Evolutionary conservation across 2,888 invertebrate genomes (phyloP), one percentile per base, ranked within the genome.

Genomic region (Drosophila conformis): DNA sequence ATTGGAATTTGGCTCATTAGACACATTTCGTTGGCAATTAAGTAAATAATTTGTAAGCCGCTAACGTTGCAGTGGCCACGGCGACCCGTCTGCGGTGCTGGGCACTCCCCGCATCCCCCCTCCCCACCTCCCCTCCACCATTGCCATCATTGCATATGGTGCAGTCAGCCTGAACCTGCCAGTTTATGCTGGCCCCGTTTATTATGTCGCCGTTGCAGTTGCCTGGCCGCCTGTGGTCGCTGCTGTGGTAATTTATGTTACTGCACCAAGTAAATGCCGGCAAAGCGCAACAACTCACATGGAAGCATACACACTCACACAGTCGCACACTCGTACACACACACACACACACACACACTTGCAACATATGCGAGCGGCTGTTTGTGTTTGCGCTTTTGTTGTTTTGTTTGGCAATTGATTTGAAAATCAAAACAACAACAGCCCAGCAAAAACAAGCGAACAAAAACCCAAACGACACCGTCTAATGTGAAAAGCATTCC

Each of bases 1-100:
- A 86, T 76, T 66, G 81, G 84, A 87, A 82, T 82, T 90, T 89
- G 86, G 89, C 90, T 90, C 90, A 90, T 90, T 90, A 89, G 83
- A 84, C 83, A 80, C 90, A 90, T 90, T 90, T 90, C 86, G 86
- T 79, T 87, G 86, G 86, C 87, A 89, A 90, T 90, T 90, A 90
- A 90, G 90, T 90, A 89, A 90, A 90, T 90, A 90, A 90, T 90
- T 90, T 89, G 90, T 83, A 88, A 80, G 85, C 85, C 87, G 72
- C 87, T 83, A 86, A 83, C 83, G 83, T 83, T 82, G 81, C 85
- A 83, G 74, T 82, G 79, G 74, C 74, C 78, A 60, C 69, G 72
- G 62, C 75, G 66, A 58, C 68, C 57, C 74, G 80, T 74, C 80
- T 87, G 82, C 78, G 75, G 82, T 76, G 40, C 52, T 31, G 46